Conservation (phyloP, 2,113 vertebrate genomes). For the Eptesicus fuscus region DNA sequence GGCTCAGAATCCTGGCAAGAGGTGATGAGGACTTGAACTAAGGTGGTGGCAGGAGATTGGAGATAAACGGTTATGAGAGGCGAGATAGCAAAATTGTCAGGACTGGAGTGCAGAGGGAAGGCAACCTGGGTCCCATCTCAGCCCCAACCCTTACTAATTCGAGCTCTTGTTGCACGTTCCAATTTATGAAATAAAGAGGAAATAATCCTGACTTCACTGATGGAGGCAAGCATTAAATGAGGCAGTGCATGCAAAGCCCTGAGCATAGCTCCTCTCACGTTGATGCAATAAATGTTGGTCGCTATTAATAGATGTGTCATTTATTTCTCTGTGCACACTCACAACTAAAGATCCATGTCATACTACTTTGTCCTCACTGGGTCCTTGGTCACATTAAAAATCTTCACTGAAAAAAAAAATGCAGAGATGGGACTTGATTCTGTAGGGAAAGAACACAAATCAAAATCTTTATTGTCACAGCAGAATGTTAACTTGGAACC, state of each 20-base stretch:
- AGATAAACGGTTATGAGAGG: conserved; percentile 61
- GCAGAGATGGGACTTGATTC: neutral
- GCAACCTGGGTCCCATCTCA: conserved; percentile 57
- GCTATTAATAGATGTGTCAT: neutral
- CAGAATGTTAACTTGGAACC: neutral
- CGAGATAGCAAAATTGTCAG: conserved; percentile 51
- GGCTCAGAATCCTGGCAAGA: conserved; percentile 74
- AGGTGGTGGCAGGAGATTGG: conserved; percentile 75
- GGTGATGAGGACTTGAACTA: conserved; percentile 74
- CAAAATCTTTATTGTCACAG: neutral
- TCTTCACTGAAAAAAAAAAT: neutral
- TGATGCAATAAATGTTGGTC: neutral
- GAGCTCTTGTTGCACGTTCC: conserved; percentile 34
- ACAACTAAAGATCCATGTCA: neutral
- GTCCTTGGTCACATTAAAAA: neutral
- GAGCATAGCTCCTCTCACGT: neutral
- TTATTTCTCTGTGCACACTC: neutral
- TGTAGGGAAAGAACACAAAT: neutral
- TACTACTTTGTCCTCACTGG: neutral
- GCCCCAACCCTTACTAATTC: conserved; percentile 43
- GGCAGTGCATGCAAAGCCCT: neutral
- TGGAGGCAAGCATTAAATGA: neutral
- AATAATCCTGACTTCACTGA: conserved; percentile 25
- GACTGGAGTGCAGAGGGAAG: conserved; percentile 44
- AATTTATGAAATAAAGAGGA: conserved; percentile 39